These are phyloP conservation scores for Heterodera filipjevi DNA, from an alignment of 2,888 invertebrate species.

Conservation along the genomic window DNA sequence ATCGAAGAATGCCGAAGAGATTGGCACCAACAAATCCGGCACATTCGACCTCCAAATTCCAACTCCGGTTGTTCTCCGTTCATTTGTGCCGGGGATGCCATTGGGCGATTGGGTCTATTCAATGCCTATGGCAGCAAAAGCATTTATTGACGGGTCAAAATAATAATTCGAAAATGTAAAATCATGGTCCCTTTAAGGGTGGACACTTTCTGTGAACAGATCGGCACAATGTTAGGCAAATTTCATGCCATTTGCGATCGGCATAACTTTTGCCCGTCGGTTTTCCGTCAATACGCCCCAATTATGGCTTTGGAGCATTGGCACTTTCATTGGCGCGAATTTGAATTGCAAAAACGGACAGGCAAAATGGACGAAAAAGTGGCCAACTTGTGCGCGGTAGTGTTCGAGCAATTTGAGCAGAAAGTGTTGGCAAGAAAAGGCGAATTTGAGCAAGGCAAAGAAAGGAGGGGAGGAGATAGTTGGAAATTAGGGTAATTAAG, in stretches of 20 bases:
- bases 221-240: background rate
- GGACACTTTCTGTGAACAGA: background rate
- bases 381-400: background rate
- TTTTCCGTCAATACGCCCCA: slow-evolving; percentile 5
- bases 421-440: background rate
- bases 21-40: background rate
- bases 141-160: background rate
- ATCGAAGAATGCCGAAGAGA: background rate
- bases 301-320: slow-evolving; percentile 13
- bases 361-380: background rate
- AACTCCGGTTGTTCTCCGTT: background rate
- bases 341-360: slow-evolving; percentile 7
- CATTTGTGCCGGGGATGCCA: background rate
- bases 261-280: background rate
- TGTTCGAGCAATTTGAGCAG: slow-evolving; percentile 1
- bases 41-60: background rate
- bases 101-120: slow-evolving; percentile 1
- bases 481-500: background rate
- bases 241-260: background rate
- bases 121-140: background rate
- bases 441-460: background rate
- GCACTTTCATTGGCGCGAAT: background rate
- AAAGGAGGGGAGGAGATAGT: background rate
- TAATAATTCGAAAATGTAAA: no score
- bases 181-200: background rate